Evolutionary conservation across 2,888 invertebrate genomes (phyloP).

Genomic region (Carterocephalus palaemon): DNA sequence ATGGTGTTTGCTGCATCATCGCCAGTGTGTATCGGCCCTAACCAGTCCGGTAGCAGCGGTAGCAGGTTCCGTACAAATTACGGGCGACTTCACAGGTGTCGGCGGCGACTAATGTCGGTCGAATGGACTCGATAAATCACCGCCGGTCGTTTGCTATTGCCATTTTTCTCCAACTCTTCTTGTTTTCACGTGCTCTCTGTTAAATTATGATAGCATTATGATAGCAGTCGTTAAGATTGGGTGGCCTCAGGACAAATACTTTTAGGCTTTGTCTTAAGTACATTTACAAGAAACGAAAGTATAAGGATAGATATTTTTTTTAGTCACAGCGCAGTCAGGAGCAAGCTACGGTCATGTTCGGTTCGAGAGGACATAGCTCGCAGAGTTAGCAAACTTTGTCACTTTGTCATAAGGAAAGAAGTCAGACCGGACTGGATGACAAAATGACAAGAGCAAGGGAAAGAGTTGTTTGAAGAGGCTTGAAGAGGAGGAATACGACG

Average conservation of each 20-base stretch:
- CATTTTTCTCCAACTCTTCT: slow-evolving; percentile 21
- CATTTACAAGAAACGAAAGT: too few species aligned
- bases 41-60: not conserved
- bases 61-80: slow-evolving; percentile 17
- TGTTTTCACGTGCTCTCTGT: slow-evolving; percentile 9
- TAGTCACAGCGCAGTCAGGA: too few species aligned
- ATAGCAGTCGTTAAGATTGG: too few species aligned
- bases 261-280: too few species aligned
- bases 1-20: not conserved
- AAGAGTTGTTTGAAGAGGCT: not conserved
- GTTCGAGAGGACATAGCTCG: too few species aligned
- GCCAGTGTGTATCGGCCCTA: not conserved
- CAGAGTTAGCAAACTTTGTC: too few species aligned
- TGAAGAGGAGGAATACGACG: too few species aligned
- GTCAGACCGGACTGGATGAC: too few species aligned
- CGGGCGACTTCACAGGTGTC: slow-evolving; percentile 23
- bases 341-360: too few species aligned
- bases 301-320: not conserved
- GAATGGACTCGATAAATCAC: slow-evolving; percentile 26
- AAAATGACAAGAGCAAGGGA: too few species aligned
- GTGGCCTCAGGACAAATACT: too few species aligned
- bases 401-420: too few species aligned
- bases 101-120: slow-evolving; percentile 20
- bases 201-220: slow-evolving; percentile 20
- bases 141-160: slow-evolving; percentile 21